Evolutionary conservation across 2,797 vertebrate species (phyloP).

Genomic region (Todus mexicanus): DNA sequence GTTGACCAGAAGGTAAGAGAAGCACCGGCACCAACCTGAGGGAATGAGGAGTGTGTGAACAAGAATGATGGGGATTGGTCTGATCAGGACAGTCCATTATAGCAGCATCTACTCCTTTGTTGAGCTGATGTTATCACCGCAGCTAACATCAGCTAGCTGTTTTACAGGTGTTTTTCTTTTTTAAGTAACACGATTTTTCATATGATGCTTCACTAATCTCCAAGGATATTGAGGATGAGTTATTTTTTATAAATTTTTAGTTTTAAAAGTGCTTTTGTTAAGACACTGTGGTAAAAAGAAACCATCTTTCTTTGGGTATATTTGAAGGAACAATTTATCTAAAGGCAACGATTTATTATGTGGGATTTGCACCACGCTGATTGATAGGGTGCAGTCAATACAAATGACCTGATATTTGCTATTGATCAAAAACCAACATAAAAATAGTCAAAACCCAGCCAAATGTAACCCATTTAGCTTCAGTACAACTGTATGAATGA

Average conservation of each 20-base stretch:
- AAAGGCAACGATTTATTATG: neutral
- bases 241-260: neutral
- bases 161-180: neutral
- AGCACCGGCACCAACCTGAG: neutral
- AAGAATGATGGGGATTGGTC: neutral
- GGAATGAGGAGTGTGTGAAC: rapidly evolving
- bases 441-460: neutral
- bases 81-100: neutral
- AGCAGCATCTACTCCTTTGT: neutral
- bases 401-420: neutral
- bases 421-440: neutral
- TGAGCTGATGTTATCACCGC: neutral
- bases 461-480: neutral
- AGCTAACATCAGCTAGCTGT: neutral
- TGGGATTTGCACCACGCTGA: neutral
- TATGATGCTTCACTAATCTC: neutral
- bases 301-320: neutral
- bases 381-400: neutral
- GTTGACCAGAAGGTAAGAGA: neutral
- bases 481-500: neutral
- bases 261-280: neutral
- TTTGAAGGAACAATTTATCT: neutral
- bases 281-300: neutral
- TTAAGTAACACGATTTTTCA: neutral
- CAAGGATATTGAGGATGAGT: neutral